Evolutionary conservation across 1,140 invertebrate species (phyloP).

Genomic region (Teleopsis dalmanni): DNA sequence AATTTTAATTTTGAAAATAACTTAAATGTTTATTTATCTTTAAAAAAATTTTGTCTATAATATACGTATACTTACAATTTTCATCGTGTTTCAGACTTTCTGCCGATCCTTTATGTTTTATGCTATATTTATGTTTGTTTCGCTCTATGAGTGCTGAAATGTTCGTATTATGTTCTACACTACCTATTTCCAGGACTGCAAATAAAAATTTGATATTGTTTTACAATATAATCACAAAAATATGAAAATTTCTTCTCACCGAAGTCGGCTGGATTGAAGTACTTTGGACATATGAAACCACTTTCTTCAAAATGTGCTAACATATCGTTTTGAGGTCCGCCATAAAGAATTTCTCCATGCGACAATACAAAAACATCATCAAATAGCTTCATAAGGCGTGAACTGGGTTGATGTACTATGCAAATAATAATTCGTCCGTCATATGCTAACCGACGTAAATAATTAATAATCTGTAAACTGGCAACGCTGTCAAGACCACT

Average conservation of each 20-base stretch:
- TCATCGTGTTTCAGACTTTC: conserved; percentile 18
- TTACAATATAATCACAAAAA: too few relatives aligned
- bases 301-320: conserved; percentile 46
- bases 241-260: too few relatives aligned
- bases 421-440: conserved; percentile 74
- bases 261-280: conserved; percentile 63
- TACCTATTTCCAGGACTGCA: conserved; percentile 31
- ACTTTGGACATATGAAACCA: conserved; percentile 54
- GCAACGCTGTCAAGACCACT: conserved; percentile 71
- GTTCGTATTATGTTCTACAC: conserved; percentile 22
- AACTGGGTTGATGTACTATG: conserved; percentile 84
- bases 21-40: too few relatives aligned
- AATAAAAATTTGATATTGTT: neutral
- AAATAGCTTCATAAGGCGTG: conserved; percentile 66
- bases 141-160: conserved; percentile 20
- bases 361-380: conserved; percentile 57
- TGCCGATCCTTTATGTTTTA: conserved; percentile 1
- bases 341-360: conserved; percentile 53
- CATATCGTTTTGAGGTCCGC: conserved; percentile 51
- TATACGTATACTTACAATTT: conserved; percentile 24
- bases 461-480: conserved; percentile 60
- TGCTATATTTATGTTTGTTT: conserved; percentile 20
- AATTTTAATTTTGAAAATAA: too few relatives aligned
- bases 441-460: conserved; percentile 59
- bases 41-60: too few relatives aligned